These are phyloP conservation scores for Podilymbus podiceps DNA, from an alignment of 2,113 vertebrate genomes.

Conservation along the genomic window DNA sequence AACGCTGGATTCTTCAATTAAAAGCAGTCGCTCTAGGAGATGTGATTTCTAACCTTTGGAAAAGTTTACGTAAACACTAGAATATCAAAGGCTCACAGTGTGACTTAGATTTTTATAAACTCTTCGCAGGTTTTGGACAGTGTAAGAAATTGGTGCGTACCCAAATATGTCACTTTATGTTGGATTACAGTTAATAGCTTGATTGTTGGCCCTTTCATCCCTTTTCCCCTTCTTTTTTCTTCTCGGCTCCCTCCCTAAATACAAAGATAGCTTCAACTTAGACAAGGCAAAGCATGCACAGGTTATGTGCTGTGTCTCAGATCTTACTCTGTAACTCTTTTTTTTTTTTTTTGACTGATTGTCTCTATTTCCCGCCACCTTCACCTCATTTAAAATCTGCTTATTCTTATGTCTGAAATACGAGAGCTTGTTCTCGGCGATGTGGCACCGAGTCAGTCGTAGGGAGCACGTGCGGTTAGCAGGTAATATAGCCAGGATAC, in stretches of 20 bases:
- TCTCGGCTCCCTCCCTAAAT: background rate
- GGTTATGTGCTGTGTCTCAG: background rate
- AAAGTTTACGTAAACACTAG: background rate
- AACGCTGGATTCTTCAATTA: background rate
- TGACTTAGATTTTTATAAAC: background rate
- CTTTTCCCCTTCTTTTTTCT: background rate
- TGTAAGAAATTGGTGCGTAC: background rate
- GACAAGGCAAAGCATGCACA: too few relatives aligned
- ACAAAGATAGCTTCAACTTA: background rate
- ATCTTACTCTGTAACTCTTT: background rate
- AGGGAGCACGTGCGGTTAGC: fast-evolving
- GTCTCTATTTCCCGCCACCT: background rate
- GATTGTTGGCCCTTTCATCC: background rate
- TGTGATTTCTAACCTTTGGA: background rate
- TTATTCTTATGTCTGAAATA: background rate
- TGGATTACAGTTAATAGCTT: background rate
- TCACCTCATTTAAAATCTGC: background rate
- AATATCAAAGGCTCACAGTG: background rate
- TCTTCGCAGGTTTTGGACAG: background rate
- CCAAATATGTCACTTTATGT: background rate
- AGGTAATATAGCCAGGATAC: background rate
- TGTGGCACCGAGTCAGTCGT: fast-evolving
- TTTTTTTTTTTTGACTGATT: background rate
- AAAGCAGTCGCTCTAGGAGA: background rate
- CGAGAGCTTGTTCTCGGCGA: fast-evolving